Base-by-base conservation (phyloP, 2,113 vertebrate species). In the Phrynosoma blainvillii region DNA sequence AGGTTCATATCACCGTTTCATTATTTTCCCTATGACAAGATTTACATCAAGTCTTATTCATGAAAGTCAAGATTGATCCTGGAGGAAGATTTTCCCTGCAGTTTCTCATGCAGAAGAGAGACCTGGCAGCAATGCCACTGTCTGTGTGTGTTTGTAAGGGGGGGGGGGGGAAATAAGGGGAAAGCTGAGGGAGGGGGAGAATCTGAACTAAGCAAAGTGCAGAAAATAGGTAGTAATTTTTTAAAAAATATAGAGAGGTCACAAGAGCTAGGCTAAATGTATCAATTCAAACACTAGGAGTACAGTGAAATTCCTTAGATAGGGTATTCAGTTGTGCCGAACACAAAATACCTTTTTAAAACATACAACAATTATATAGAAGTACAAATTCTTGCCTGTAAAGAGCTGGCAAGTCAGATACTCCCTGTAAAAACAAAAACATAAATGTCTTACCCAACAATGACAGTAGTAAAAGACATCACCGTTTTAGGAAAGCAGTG, bases 11-110 rank as follows among this genome's bases (percentile, higher is more conserved):
- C 4, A 82, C 70, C 87, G 81, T 32, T 93, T 93, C 88, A 92
- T 93, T 93, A 94, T 93, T 93, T 94, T 84, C 27, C 40, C 89
- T 92, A 82, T 93, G 93, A 93, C 92, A 89, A 87, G 91, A 93
- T 92, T 96, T 90, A 79, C 3, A 84, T 88, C 91, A 81, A 91
- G 82, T 75, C 83, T 94, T 91, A 83, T 96, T 94, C 92, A 93
- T 85, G 91, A 92, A 93, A 88, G 77, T 62, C 7, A 0, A 66
- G 40, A 81, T 2, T 75, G 70, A 65, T 79, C 65, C 89, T 90
- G 90, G 86, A 92, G 87, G 73, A 83, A 91, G 80, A 92, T 42
- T 79, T 78, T 87, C 89, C 84, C 70, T 90, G 89, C 80, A 78
- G 47, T 79, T 88, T 93, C 88, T 84, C 89, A 92, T 40, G 30